A percentile compares a stretch with the other conserved stretches of the same genome.
These are phyloP conservation scores for Ennomos fuscantarius DNA, from an alignment of 2,888 invertebrate species.

Conservation along the genomic window DNA sequence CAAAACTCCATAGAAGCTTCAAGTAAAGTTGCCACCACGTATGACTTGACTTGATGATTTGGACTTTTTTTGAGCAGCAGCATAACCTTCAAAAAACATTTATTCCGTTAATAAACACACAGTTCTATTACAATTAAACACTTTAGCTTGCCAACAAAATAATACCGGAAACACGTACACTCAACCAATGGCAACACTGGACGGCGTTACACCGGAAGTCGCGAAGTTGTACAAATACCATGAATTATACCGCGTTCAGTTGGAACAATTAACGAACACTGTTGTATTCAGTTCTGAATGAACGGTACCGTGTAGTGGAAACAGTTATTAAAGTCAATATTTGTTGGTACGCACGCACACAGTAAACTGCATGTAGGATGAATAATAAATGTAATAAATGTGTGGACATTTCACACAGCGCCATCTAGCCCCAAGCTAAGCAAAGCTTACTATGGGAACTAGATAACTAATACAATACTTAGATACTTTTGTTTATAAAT, in stretches of 20 bases:
- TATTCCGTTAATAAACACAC: too few relatives aligned
- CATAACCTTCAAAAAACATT: too few relatives aligned
- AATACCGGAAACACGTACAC: constrained; percentile 13
- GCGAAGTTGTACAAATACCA: constrained; percentile 31
- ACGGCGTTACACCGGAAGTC: constrained; percentile 21
- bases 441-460: too few relatives aligned
- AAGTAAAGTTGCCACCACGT: too few relatives aligned
- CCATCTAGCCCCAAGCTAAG: too few relatives aligned
- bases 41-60: too few relatives aligned
- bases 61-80: too few relatives aligned
- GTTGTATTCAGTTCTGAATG: constrained; percentile 38
- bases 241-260: constrained; percentile 30
- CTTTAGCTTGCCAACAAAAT: constrained; percentile 17
- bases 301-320: constrained; percentile 39
- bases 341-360: constrained; percentile 2
- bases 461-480: too few relatives aligned
- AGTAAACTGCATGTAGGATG: not conserved
- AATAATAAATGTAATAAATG: too few relatives aligned
- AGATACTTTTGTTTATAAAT: too few relatives aligned
- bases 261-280: constrained; percentile 32
- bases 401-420: too few relatives aligned
- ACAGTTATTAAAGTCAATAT: not conserved
- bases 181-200: constrained; percentile 18
- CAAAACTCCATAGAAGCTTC: too few relatives aligned
- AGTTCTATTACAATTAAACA: not conserved